These are phyloP conservation scores for Raja brachyura DNA, from an alignment of 2,113 vertebrate genomes.

Conservation along the genomic window DNA sequence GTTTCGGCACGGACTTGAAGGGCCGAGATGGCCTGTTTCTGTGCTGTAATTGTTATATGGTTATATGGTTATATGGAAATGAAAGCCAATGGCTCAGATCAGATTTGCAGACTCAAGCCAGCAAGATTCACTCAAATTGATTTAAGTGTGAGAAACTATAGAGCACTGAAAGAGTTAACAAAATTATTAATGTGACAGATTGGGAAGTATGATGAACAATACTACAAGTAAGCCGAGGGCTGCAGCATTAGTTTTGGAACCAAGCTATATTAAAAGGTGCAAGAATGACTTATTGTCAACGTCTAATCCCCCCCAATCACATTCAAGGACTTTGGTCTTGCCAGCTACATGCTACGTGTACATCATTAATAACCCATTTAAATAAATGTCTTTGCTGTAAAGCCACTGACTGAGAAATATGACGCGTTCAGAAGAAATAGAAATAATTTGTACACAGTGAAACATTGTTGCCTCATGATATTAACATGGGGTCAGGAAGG, in stretches of 20 bases:
- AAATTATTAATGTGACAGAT: neutral
- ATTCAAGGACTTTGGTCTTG: neutral
- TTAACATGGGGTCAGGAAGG: neutral
- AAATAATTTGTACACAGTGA: neutral
- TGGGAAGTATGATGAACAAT: neutral
- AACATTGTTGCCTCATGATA: neutral
- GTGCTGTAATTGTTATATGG: too few relatives aligned
- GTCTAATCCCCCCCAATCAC: too few relatives aligned
- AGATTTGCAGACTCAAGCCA: too few relatives aligned
- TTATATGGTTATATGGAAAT: too few relatives aligned
- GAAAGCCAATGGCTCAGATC: too few relatives aligned
- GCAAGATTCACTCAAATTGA: too few relatives aligned
- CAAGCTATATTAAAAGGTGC: neutral
- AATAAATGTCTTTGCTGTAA: neutral
- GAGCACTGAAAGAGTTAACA: neutral
- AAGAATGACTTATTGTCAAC: neutral
- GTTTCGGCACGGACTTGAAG: too few relatives aligned
- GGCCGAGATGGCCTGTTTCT: too few relatives aligned
- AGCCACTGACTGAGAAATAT: neutral
- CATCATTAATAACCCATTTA: neutral
- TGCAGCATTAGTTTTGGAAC: neutral
- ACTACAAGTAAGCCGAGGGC: neutral
- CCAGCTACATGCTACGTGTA: neutral
- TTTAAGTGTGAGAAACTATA: too few relatives aligned
- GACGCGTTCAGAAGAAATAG: neutral